Conservation (phyloP, 2,888 invertebrate species). For the Dugesia japonica region DNA sequence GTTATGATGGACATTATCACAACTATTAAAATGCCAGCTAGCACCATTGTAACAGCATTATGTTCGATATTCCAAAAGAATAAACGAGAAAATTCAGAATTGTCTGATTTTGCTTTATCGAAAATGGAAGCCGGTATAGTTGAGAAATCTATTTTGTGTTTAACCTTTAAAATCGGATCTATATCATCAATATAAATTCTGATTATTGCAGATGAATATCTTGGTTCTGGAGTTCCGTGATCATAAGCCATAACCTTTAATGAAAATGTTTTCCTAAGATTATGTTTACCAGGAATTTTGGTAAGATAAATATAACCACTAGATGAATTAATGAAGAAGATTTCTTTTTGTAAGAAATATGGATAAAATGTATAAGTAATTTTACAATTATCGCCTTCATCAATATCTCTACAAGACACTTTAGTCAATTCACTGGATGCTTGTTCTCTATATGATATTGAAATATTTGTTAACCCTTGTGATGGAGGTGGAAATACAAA, state of each 20-base stretch:
- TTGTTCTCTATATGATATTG: neutral
- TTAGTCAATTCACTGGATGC: neutral
- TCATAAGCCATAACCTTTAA: neutral
- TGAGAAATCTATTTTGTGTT: neutral
- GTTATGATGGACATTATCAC: neutral
- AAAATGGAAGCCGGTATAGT: neutral
- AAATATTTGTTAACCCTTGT: neutral
- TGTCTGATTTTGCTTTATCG: neutral
- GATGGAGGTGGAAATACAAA: neutral
- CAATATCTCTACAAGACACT: slow-evolving; percentile 1
- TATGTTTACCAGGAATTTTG: neutral
- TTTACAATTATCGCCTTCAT: slow-evolving; percentile 6
- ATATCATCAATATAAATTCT: neutral
- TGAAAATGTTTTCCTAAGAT: neutral
- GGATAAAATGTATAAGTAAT: neutral
- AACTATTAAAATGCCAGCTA: neutral
- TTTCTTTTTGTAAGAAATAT: neutral
- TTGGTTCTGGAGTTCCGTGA: neutral
- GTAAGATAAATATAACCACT: neutral
- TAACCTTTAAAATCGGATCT: neutral
- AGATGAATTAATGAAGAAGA: neutral
- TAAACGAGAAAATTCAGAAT: neutral
- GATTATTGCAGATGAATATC: neutral
- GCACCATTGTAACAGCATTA: neutral
- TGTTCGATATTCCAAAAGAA: neutral